phyloP scores from a whole-genome alignment of 1,140 invertebrate genomes.

The Mactra quadrangularis region DNA sequence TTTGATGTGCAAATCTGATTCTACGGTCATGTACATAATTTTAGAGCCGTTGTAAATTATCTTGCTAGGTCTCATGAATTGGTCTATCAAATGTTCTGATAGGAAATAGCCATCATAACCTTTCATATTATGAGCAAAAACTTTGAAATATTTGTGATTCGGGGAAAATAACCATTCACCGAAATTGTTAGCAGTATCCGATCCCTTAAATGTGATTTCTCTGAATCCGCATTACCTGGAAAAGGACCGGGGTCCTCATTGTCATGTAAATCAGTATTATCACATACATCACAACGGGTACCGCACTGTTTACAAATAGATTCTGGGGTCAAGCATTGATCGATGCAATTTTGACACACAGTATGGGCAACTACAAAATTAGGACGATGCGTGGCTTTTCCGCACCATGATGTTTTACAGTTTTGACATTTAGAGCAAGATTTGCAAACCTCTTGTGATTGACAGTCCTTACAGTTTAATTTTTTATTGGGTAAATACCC shows the following conservation, averaged over 20 bases:
- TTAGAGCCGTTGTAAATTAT: slow-evolving; percentile 25
- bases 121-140: slow-evolving; percentile 44
- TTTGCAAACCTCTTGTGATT: slow-evolving; percentile 10
- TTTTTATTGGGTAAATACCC: slow-evolving; percentile 31
- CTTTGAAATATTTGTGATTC: slow-evolving; percentile 18
- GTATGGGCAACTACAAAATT: slow-evolving; percentile 52
- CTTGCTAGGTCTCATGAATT: neutral
- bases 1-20: slow-evolving; percentile 7
- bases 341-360: slow-evolving; percentile 1
- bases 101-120: slow-evolving; percentile 45
- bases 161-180: slow-evolving; percentile 30
- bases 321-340: neutral
- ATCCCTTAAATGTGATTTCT: slow-evolving; percentile 39
- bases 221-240: slow-evolving; percentile 15
- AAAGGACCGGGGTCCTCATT: slow-evolving; percentile 3
- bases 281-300: slow-evolving; percentile 36
- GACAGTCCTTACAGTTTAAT: slow-evolving; percentile 7
- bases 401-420: slow-evolving; percentile 31
- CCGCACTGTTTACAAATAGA: slow-evolving; percentile 36
- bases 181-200: slow-evolving; percentile 3
- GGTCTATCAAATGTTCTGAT: slow-evolving; percentile 11
- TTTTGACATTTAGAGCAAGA: slow-evolving; percentile 21
- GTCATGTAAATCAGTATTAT: neutral
- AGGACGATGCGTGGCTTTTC: slow-evolving; percentile 12
- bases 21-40: slow-evolving; percentile 16